Conservation (phyloP, 2,797 vertebrate species). For the Fistularia tabacaria region DNA sequence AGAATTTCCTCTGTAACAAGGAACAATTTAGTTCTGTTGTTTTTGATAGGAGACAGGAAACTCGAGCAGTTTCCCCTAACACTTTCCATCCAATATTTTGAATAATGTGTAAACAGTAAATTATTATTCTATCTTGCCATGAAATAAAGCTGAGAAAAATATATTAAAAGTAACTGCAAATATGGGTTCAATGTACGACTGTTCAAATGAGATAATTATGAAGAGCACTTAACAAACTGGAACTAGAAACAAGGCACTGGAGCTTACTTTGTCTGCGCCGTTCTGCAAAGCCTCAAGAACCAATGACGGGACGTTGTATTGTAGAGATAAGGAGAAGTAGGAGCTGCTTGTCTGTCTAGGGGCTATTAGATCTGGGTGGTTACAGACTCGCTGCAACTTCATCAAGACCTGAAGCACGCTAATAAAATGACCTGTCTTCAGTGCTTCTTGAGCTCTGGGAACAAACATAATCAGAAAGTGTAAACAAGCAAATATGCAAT, state of each 20-base stretch:
- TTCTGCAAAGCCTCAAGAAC: constrained; percentile 78
- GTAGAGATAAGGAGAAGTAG: constrained; percentile 76
- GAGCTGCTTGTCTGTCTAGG: constrained; percentile 77
- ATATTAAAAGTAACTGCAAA: neutral
- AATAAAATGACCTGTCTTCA: constrained; percentile 91
- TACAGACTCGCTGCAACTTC: constrained; percentile 90
- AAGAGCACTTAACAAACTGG: neutral
- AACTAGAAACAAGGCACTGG: neutral
- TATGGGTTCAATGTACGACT: neutral
- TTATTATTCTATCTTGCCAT: neutral
- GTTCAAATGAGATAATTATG: neutral
- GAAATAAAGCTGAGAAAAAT: neutral
- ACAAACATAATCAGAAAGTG: constrained; percentile 11
- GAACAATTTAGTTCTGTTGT: too few species aligned
- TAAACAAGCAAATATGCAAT: too few species aligned
- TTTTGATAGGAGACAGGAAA: too few species aligned
- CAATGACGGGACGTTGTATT: constrained; percentile 80
- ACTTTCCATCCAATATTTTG: neutral
- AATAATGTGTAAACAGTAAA: neutral
- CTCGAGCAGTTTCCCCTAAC: too few species aligned
- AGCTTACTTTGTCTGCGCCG: constrained; percentile 77
- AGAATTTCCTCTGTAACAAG: too few species aligned
- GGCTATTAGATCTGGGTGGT: constrained; percentile 88
- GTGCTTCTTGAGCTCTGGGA: constrained; percentile 84
- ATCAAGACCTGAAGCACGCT: constrained; percentile 91